These are phyloP conservation scores for Lasiurus cinereus DNA, from an alignment of 2,113 vertebrate species.

Conservation along the genomic window DNA sequence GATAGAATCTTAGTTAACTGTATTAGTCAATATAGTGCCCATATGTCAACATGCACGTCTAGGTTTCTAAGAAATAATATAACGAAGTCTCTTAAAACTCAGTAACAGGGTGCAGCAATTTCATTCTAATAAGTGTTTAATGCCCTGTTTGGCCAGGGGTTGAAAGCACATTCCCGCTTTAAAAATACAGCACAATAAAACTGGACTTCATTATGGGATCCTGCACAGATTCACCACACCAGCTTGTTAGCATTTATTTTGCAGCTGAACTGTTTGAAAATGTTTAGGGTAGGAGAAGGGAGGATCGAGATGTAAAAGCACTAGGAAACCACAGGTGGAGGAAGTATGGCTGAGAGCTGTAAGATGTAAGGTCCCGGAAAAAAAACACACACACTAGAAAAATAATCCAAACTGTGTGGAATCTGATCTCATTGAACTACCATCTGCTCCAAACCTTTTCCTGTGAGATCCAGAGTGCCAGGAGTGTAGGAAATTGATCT, in stretches of 20 bases:
- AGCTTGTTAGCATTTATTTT: background rate
- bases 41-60: background rate
- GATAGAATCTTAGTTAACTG: background rate
- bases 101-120: background rate
- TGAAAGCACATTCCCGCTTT: background rate
- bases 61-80: background rate
- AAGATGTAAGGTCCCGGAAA: background rate
- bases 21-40: background rate
- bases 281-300: background rate
- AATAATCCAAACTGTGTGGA: constrained; percentile 29
- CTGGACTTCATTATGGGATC: background rate
- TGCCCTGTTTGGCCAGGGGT: background rate
- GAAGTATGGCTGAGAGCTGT: constrained; percentile 49
- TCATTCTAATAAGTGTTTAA: background rate
- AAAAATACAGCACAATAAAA: background rate
- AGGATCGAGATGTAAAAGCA: constrained; percentile 60
- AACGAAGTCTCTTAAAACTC: background rate
- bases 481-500: constrained; percentile 16
- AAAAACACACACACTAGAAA: background rate
- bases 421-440: constrained; percentile 29
- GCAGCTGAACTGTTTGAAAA: constrained; percentile 50
- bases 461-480: background rate
- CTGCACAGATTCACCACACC: background rate
- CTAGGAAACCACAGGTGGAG: constrained; percentile 63
- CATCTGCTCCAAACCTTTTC: constrained; percentile 51